Evolutionary conservation across 1,140 invertebrate genomes (phyloP).

Genomic region (Triops cancriformis): DNA sequence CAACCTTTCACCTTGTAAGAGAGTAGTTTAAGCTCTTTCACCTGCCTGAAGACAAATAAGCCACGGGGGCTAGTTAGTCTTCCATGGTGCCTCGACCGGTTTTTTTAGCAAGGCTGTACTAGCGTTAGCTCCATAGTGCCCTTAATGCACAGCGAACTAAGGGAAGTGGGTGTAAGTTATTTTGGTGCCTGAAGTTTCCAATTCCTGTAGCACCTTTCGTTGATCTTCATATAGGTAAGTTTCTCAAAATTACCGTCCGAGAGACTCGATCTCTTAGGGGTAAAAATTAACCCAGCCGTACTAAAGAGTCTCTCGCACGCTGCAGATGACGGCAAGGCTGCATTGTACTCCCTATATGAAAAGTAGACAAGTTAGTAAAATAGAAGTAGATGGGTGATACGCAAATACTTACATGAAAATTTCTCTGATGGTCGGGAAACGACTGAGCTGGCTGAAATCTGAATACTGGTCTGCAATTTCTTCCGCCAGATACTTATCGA

Average conservation of each 20-base stretch:
- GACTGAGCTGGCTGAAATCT: background rate
- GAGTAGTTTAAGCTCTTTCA: too few relatives aligned
- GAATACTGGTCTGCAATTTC: background rate
- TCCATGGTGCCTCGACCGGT: too few relatives aligned
- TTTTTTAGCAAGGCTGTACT: too few relatives aligned
- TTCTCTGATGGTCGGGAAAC: too few relatives aligned
- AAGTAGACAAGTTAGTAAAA: conserved; percentile 1
- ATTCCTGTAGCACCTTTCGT: background rate
- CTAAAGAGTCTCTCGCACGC: conserved; percentile 16
- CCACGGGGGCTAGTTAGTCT: too few relatives aligned
- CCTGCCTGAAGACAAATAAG: too few relatives aligned
- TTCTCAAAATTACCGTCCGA: background rate
- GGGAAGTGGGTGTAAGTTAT: background rate
- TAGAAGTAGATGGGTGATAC: background rate
- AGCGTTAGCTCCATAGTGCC: too few relatives aligned
- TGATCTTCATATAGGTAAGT: background rate
- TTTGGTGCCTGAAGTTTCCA: background rate
- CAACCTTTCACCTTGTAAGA: too few relatives aligned
- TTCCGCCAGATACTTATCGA: background rate
- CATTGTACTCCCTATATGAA: background rate
- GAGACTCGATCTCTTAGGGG: too few relatives aligned
- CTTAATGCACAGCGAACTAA: background rate
- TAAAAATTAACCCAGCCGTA: too few relatives aligned
- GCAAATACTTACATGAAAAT: conserved; percentile 15
- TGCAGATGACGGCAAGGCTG: background rate